These are phyloP conservation scores for Acinonyx jubatus DNA, from an alignment of 2,113 vertebrate genomes.

Conservation along the genomic window DNA sequence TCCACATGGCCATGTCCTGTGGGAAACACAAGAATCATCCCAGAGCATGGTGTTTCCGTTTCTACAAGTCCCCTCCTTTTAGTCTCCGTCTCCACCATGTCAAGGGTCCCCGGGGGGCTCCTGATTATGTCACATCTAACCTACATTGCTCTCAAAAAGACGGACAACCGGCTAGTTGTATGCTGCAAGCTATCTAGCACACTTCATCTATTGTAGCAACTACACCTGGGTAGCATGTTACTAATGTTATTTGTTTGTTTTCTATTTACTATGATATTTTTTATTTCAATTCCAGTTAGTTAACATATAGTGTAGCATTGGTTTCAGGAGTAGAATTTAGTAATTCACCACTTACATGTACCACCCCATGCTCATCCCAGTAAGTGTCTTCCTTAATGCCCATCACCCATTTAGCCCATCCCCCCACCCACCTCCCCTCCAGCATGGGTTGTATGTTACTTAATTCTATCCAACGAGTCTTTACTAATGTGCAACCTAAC, in stretches of 20 bases:
- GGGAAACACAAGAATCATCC: neutral
- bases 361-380: too few relatives aligned
- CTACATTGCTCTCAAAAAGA: neutral
- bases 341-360: too few relatives aligned
- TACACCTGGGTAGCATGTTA: neutral
- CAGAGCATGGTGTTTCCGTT: neutral
- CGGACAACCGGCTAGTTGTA: neutral
- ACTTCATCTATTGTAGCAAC: neutral
- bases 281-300: too few relatives aligned
- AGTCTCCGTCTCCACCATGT: neutral
- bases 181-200: neutral
- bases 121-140: neutral
- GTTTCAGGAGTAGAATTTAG: too few relatives aligned
- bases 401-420: too few relatives aligned
- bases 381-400: too few relatives aligned
- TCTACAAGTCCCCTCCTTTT: neutral
- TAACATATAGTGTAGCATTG: too few relatives aligned
- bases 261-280: too few relatives aligned
- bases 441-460: neutral
- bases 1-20: conserved; percentile 73
- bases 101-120: neutral
- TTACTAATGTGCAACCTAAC: neutral
- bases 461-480: neutral
- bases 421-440: too few relatives aligned
- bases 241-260: neutral